phyloP scores from a whole-genome alignment of 1,140 invertebrate species.

The Conus betulinus region DNA sequence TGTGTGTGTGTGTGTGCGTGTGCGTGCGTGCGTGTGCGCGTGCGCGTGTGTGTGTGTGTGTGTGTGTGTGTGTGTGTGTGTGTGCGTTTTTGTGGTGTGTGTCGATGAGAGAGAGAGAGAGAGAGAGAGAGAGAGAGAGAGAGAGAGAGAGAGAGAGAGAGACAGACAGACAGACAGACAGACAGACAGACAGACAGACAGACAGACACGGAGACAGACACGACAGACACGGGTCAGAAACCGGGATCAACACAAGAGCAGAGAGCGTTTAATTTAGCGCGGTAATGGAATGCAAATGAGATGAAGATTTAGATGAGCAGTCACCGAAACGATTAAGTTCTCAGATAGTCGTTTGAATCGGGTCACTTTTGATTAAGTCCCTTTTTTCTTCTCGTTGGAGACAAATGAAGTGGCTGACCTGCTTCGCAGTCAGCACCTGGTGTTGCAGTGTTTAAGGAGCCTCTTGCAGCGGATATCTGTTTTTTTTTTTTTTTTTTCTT shows the following conservation, averaged over 20 bases:
- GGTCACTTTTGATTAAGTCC: too few species aligned
- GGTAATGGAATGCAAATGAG: too few species aligned
- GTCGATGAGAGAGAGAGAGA: background rate
- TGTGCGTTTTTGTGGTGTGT: background rate
- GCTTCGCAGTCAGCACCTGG: too few species aligned
- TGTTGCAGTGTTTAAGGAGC: too few species aligned
- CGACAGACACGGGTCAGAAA: background rate
- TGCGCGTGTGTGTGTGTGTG: background rate
- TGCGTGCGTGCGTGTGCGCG: background rate
- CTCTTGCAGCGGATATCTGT: too few species aligned
- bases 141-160: too few species aligned
- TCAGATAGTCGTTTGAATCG: too few species aligned
- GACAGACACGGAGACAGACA: background rate
- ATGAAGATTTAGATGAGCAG: background rate
- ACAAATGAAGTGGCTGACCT: too few species aligned
- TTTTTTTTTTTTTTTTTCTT: too few species aligned
- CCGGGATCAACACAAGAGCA: background rate
- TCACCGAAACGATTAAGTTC: background rate
- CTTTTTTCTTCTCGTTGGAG: too few species aligned
- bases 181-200: background rate
- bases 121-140: too few species aligned
- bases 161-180: background rate
- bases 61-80: background rate
- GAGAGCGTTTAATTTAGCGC: background rate
- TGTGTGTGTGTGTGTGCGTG: too few species aligned